phyloP scores from a whole-genome alignment of 2,888 invertebrate genomes.

The Rutpela maculata region DNA sequence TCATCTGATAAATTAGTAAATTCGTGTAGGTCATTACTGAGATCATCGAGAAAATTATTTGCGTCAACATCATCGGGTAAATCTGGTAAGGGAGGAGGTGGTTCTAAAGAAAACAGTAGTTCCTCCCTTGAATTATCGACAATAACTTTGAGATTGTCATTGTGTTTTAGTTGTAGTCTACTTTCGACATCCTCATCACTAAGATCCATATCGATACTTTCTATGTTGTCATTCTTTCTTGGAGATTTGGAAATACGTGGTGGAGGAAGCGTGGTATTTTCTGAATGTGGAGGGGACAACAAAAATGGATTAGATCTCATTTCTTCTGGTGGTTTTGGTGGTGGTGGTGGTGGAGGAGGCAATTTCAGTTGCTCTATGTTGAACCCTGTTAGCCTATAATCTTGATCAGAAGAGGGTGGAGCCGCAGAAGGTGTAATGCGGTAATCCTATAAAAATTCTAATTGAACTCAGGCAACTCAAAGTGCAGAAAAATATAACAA shows the following conservation, averaged over 20 bases:
- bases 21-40: conserved; percentile 68
- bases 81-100: conserved; percentile 72
- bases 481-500: neutral
- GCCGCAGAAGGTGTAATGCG: conserved; percentile 40
- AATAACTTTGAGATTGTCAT: conserved; percentile 53
- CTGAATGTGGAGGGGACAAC: neutral
- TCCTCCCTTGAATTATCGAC: conserved; percentile 41
- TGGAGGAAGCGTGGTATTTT: conserved; percentile 18
- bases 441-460: conserved; percentile 54
- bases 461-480: neutral
- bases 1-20: conserved; percentile 58
- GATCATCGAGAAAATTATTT: conserved; percentile 69
- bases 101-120: conserved; percentile 54
- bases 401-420: conserved; percentile 63
- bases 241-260: conserved; percentile 43
- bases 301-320: conserved; percentile 4
- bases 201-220: conserved; percentile 91
- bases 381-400: conserved; percentile 68
- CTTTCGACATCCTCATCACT: conserved; percentile 83
- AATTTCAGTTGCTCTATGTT: conserved; percentile 68
- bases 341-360: conserved; percentile 75
- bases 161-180: conserved; percentile 40
- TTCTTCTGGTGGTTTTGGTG: conserved; percentile 63
- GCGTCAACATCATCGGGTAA: conserved; percentile 70
- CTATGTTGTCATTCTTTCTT: conserved; percentile 79